Conservation (phyloP, 2,888 invertebrate species). For the Leucophenga montana region DNA sequence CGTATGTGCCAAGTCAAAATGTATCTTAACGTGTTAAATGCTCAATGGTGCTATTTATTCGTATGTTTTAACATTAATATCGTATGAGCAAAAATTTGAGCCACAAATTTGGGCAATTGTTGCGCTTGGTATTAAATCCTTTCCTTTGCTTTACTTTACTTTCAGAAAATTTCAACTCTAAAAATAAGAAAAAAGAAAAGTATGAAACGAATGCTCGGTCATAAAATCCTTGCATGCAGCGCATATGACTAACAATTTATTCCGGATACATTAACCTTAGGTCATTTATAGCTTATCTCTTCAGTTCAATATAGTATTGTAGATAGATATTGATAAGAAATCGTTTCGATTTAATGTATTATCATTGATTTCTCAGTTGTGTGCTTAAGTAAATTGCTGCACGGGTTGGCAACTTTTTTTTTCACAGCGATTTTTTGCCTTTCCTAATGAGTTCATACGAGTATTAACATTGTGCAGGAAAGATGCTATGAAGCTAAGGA, state of each 20-base stretch:
- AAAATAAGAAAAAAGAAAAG: conserved; percentile 21
- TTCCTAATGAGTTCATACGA: not conserved
- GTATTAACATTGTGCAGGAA: too few species aligned
- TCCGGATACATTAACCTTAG: not conserved
- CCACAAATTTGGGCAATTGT: conserved; percentile 25
- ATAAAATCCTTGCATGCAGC: conserved; percentile 7
- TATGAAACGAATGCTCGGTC: conserved; percentile 1
- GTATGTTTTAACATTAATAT: conserved; percentile 61
- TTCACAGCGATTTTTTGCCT: not conserved
- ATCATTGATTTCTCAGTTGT: conserved; percentile 16
- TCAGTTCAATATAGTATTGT: not conserved
- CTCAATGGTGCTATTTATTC: conserved; percentile 55
- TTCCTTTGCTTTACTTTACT: not conserved
- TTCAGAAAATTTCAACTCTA: not conserved
- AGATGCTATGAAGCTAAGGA: too few species aligned
- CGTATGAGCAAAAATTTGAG: conserved; percentile 39
- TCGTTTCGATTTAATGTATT: conserved; percentile 6
- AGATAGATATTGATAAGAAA: not conserved
- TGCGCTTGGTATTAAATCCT: not conserved
- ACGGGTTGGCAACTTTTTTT: not conserved
- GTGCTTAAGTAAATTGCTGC: conserved; percentile 8
- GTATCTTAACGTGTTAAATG: conserved; percentile 48
- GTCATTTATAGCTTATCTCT: not conserved
- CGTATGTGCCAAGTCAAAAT: conserved; percentile 37
- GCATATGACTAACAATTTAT: conserved; percentile 5